Conservation (phyloP, 1,140 invertebrate genomes). For the Amphibalanus amphitrite region DNA sequence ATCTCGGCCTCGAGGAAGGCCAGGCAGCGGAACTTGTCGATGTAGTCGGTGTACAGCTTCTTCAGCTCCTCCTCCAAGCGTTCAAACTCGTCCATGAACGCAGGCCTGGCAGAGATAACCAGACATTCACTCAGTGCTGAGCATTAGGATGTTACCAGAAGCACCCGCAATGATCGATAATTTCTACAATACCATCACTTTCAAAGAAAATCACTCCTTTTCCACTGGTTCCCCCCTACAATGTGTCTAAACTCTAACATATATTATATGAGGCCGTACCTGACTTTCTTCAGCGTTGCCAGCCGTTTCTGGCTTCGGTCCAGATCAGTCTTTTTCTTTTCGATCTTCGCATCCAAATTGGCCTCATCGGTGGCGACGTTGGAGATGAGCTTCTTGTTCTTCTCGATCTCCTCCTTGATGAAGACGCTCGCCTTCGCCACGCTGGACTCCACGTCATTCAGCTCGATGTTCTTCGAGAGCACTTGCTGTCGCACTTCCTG, state of each 20-base stretch:
- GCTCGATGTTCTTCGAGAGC: slow-evolving; percentile 37
- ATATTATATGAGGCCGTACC: no score
- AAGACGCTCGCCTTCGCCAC: slow-evolving; percentile 49
- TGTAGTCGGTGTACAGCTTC: slow-evolving; percentile 68
- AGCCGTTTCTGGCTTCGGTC: slow-evolving; percentile 84
- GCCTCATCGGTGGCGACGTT: slow-evolving; percentile 69
- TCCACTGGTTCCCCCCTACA: no score
- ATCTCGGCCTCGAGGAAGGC: slow-evolving; percentile 60
- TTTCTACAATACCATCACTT: no score
- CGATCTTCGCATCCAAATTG: slow-evolving; percentile 76
- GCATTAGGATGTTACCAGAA: no score
- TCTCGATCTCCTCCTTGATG: slow-evolving; percentile 47
- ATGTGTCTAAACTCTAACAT: no score
- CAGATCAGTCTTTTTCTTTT: slow-evolving; percentile 70
- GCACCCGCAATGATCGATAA: no score
- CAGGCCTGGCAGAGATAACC: slow-evolving; percentile 49
- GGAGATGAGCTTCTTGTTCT: slow-evolving; percentile 53
- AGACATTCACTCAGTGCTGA: no score
- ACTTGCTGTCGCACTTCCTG: no score
- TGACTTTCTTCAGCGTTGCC: slow-evolving; percentile 80
- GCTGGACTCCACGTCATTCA: slow-evolving; percentile 56
- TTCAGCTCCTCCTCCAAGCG: slow-evolving; percentile 71
- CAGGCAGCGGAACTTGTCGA: slow-evolving; percentile 68
- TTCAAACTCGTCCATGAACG: slow-evolving; percentile 93
- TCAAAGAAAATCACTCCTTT: no score